Base-by-base conservation (phyloP, 2,797 vertebrate genomes). In the Chelon labrosus region DNA sequence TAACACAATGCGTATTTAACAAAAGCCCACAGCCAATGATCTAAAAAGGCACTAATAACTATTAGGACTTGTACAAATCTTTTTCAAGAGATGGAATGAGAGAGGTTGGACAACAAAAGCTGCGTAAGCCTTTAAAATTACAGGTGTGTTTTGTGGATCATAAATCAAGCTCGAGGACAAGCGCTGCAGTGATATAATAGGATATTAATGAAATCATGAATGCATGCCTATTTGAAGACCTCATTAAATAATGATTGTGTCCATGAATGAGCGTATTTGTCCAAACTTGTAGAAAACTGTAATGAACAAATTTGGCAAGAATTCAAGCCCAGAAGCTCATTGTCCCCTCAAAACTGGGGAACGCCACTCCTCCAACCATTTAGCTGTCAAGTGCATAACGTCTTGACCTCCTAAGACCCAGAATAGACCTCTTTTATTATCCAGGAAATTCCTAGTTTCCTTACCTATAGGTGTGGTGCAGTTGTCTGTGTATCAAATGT, bases 381-480 rank as follows among this genome's bases (percentile, higher is more conserved):
- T 88, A 82, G 73, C 79, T 88, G 85, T 93, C 86, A 93, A 90
- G 79, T 87, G 64, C 73, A 87, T 67, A 82, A 73, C 49, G 62
- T 83, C 70, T 84, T 88, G 85, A 89, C 89, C 85, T 89, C 74
- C 70, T 82, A 83, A 90, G 81, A 89, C 82, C 86, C 75, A 77
- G 75, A 89, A 91, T 88, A 89, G 80, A 77, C 67, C 79, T 84
- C 65, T 83, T 92, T 91, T 93, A 92, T 92, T 89, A 92, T 85
- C 78, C 87, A 91, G 89, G 92, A 91, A 94, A 93, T 90, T 92
- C 90, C 86, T 88, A 75, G 85, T 92, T 92, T 91, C 91, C 88
- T 83, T 85, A 89, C 87, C 81, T 90, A 85, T 86, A 92, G 92
- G 93, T 90, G 92, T 92, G 92, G 92, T 70, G 72, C 84, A 82